Evolutionary conservation across 2,888 invertebrate genomes (phyloP).

Genomic region (Empis stercorea): DNA sequence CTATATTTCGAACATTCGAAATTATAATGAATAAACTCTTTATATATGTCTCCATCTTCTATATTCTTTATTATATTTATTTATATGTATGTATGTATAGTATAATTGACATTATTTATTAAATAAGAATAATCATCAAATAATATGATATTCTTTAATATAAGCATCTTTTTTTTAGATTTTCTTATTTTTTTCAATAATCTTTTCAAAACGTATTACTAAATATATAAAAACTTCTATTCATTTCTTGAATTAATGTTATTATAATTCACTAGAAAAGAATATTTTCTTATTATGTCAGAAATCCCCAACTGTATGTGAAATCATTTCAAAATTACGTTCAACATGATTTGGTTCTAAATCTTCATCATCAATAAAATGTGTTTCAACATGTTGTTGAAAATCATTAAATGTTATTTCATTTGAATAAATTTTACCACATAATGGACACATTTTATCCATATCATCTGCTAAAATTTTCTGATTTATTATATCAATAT

Average conservation of each 20-base stretch:
- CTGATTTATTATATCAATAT: constrained; percentile 30
- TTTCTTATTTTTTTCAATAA: no score
- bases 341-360: constrained; percentile 37
- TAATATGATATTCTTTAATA: no score
- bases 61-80: no score
- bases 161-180: no score
- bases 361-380: constrained; percentile 51
- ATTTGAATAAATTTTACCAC: constrained; percentile 49
- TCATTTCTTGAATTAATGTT: background rate
- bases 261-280: constrained; percentile 28
- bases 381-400: constrained; percentile 62
- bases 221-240: background rate
- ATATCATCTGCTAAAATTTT: constrained; percentile 26
- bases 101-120: no score
- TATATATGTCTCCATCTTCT: no score
- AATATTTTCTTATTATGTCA: constrained; percentile 30
- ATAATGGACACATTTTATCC: constrained; percentile 61
- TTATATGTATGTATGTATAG: no score
- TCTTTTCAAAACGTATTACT: background rate
- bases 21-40: no score
- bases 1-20: no score
- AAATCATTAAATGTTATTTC: constrained; percentile 49
- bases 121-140: no score
- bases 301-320: constrained; percentile 34
- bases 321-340: constrained; percentile 42